A percentile compares a stretch with the other conserved stretches of the same genome.
phyloP scores from a whole-genome alignment of 2,113 vertebrate species.

The Lates calcarifer region DNA sequence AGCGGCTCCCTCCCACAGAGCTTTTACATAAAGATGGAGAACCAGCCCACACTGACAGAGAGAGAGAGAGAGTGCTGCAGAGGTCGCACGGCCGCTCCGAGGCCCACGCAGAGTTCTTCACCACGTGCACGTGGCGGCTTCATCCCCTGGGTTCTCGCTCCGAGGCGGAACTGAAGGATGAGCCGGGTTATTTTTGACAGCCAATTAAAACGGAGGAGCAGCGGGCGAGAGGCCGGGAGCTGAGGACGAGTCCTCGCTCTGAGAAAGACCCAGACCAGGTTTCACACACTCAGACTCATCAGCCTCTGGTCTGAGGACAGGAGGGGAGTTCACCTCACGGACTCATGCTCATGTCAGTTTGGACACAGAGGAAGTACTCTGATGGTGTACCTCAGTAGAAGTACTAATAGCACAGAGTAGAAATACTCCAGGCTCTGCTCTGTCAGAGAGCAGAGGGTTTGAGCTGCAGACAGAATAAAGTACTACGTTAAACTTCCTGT shows the following conservation, averaged over 20 bases:
- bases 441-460: too few relatives aligned
- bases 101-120: constrained; percentile 64
- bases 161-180: constrained; percentile 43
- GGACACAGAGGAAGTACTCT: too few relatives aligned
- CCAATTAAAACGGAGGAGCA: constrained; percentile 67
- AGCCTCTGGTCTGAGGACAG: too few relatives aligned
- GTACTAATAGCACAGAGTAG: too few relatives aligned
- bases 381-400: too few relatives aligned
- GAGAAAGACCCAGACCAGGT: constrained; percentile 1
- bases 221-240: constrained; percentile 28
- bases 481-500: too few relatives aligned
- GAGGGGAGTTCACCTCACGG: too few relatives aligned
- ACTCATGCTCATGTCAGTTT: too few relatives aligned
- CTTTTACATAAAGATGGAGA: constrained; percentile 79
- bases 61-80: constrained; percentile 23
- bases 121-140: constrained; percentile 32
- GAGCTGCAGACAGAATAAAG: too few relatives aligned
- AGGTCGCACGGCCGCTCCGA: constrained; percentile 48
- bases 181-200: constrained; percentile 75
- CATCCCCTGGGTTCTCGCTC: constrained; percentile 53
- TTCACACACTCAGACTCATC: too few relatives aligned
- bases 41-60: constrained; percentile 67
- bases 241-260: not conserved
- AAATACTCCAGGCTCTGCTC: too few relatives aligned
- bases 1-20: constrained; percentile 73